Percentiles rank a stretch among this genome's conserved stretches.
phyloP scores from a whole-genome alignment of 2,113 vertebrate species.

The Ceuthmochares aereus region DNA sequence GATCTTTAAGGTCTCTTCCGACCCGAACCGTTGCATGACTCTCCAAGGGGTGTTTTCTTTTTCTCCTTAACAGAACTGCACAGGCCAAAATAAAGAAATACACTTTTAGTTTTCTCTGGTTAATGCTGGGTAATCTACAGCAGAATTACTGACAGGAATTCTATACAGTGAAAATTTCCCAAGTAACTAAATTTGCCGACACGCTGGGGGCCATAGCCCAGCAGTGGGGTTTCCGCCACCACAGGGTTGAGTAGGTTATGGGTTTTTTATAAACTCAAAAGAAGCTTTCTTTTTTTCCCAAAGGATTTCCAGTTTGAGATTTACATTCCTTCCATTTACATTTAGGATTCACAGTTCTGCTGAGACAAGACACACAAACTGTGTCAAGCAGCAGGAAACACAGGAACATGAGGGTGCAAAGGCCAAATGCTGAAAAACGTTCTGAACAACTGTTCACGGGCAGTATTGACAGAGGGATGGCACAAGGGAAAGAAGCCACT shows the following conservation, averaged over 20 bases:
- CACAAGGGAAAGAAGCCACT: not conserved
- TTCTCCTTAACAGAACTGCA: not conserved
- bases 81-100: not conserved
- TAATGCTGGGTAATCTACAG: not conserved
- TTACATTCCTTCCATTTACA: not conserved
- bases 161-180: not conserved
- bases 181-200: not conserved
- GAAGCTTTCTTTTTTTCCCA: not conserved
- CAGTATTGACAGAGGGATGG: not conserved
- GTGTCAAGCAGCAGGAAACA: not conserved
- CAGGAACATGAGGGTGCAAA: not conserved
- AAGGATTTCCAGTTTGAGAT: not conserved
- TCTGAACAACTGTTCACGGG: not conserved
- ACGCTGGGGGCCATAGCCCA: fast-evolving
- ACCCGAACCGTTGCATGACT: too few species aligned
- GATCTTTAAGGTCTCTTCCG: too few species aligned
- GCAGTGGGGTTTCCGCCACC: not conserved
- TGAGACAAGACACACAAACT: not conserved
- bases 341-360: not conserved
- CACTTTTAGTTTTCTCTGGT: not conserved
- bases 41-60: not conserved
- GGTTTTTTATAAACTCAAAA: not conserved
- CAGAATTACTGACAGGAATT: not conserved
- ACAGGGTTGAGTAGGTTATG: fast-evolving
- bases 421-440: not conserved